phyloP scores from a whole-genome alignment of 2,888 invertebrate genomes.

The Odontocerum albicorne region DNA sequence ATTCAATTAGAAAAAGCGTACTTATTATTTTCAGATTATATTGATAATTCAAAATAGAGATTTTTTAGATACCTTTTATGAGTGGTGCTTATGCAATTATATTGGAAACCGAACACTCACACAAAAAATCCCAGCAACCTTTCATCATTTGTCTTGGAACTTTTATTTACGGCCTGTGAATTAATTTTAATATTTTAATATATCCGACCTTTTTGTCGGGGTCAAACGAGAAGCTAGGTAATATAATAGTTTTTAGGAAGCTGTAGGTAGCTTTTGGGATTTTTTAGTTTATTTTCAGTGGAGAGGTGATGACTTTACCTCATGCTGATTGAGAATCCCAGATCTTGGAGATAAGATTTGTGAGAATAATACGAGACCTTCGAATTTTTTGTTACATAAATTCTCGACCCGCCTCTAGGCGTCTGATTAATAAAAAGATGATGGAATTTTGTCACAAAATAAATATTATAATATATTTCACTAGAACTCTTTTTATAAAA shows the following conservation, averaged over 20 bases:
- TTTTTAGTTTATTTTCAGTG: slow-evolving; percentile 7
- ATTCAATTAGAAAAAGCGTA: no score
- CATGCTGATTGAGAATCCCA: slow-evolving; percentile 26
- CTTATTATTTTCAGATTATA: no score
- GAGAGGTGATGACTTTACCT: slow-evolving; percentile 29
- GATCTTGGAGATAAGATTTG: slow-evolving; percentile 24
- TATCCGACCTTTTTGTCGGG: slow-evolving; percentile 10
- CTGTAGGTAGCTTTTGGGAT: slow-evolving; percentile 16
- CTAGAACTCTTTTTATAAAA: no score
- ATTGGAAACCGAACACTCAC: no score
- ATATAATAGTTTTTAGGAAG: slow-evolving; percentile 25
- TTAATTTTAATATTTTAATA: slow-evolving; percentile 20
- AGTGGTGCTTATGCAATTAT: no score
- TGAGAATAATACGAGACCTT: no score
- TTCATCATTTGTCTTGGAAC: slow-evolving; percentile 6
- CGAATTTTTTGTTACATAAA: no score
- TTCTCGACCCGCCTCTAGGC: no score
- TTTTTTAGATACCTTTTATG: no score
- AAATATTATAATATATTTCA: not conserved
- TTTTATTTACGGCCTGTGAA: slow-evolving; percentile 9
- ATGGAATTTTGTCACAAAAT: not conserved
- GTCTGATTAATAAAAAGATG: slow-evolving; percentile 4
- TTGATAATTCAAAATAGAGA: no score
- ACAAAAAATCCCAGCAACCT: slow-evolving; percentile 4
- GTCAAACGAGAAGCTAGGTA: slow-evolving; percentile 17